These are phyloP conservation scores for Nesoenas mayeri DNA, from an alignment of 2,113 vertebrate species.

Conservation along the genomic window DNA sequence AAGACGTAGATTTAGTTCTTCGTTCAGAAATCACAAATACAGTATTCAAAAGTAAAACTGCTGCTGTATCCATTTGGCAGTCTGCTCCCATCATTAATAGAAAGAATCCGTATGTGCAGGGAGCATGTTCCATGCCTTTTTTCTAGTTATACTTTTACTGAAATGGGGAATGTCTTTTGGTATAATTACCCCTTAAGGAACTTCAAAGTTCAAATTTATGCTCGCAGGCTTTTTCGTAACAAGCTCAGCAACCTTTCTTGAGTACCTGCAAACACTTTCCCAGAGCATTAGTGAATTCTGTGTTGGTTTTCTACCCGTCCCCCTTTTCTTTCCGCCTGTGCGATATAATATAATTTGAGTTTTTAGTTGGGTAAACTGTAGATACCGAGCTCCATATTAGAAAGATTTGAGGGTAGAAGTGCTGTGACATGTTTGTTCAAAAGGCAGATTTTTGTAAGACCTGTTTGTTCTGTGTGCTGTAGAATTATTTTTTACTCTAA, in stretches of 20 bases:
- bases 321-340: fast-evolving
- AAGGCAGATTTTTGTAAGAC: neutral
- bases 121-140: neutral
- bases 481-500: neutral
- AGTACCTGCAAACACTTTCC: neutral
- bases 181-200: neutral
- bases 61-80: neutral
- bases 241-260: neutral
- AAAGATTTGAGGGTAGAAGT: neutral
- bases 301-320: neutral
- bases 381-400: neutral
- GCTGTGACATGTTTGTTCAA: neutral
- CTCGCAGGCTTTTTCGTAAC: neutral
- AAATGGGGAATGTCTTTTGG: neutral
- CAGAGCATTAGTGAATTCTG: neutral
- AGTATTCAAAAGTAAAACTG: neutral
- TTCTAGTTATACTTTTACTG: neutral
- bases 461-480: neutral
- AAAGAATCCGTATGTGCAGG: neutral
- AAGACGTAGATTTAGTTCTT: neutral
- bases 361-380: neutral
- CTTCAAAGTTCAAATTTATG: neutral
- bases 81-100: neutral
- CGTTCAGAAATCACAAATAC: neutral
- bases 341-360: neutral